These are phyloP conservation scores for Trogon melanurus DNA, from an alignment of 2,113 vertebrate species.

Conservation along the genomic window DNA sequence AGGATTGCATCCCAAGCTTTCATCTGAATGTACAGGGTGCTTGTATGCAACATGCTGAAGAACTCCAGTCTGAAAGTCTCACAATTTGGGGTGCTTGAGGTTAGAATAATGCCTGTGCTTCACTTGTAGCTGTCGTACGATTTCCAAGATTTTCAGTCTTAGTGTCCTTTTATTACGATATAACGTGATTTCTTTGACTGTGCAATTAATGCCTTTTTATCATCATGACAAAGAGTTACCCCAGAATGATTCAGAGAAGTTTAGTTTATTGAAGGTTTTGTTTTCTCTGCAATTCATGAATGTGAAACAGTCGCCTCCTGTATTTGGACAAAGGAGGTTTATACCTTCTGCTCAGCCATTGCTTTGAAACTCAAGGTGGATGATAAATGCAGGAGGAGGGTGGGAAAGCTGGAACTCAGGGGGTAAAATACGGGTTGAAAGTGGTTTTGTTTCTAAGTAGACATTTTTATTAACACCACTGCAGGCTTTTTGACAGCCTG, in stretches of 20 bases:
- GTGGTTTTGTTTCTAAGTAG: neutral
- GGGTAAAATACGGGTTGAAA: neutral
- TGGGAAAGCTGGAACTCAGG: neutral
- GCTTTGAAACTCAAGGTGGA: neutral
- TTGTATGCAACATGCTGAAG: neutral
- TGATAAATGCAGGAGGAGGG: neutral
- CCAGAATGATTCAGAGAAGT: neutral
- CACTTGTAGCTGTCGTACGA: neutral
- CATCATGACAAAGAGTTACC: neutral
- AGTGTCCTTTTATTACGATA: neutral
- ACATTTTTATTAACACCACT: neutral
- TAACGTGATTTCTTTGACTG: neutral
- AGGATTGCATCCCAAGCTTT: neutral
- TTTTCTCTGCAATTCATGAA: neutral
- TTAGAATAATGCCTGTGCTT: neutral
- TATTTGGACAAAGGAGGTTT: neutral
- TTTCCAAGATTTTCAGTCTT: neutral
- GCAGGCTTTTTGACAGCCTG: neutral
- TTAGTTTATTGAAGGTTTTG: neutral
- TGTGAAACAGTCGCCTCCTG: neutral
- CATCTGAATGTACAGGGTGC: neutral
- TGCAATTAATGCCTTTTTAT: neutral
- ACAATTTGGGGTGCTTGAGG: neutral
- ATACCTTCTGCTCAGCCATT: neutral
- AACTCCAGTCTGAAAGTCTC: neutral